Evolutionary conservation across 1,140 invertebrate species (phyloP).

Genomic region (Halesus radiatus): DNA sequence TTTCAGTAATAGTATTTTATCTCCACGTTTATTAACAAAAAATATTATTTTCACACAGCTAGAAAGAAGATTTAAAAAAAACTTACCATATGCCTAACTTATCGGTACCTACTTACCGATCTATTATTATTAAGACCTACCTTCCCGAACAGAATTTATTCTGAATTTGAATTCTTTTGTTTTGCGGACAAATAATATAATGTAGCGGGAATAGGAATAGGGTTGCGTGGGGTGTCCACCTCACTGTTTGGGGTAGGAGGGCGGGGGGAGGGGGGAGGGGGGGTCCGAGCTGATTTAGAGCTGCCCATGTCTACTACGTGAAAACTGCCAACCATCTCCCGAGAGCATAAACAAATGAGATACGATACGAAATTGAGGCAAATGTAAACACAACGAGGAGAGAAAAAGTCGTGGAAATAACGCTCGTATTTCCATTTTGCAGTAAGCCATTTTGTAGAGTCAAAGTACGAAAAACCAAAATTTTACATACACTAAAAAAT

Average conservation of each 20-base stretch:
- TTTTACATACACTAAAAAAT: too few relatives aligned
- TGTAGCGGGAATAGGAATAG: slow-evolving; percentile 7
- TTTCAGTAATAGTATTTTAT: too few relatives aligned
- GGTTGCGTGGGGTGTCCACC: slow-evolving; percentile 20
- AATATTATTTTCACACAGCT: too few relatives aligned
- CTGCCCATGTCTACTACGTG: slow-evolving; percentile 58
- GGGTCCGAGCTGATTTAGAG: slow-evolving; percentile 55
- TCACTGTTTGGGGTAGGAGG: neutral
- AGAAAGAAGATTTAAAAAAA: too few relatives aligned
- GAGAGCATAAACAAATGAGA: slow-evolving; percentile 58
- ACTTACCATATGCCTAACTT: too few relatives aligned
- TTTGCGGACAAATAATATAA: slow-evolving; percentile 39
- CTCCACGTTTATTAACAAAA: too few relatives aligned
- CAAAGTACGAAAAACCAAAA: neutral
- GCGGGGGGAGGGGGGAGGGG: neutral
- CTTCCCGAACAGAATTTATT: neutral
- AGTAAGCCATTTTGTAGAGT: slow-evolving; percentile 52
- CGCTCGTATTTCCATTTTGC: slow-evolving; percentile 55
- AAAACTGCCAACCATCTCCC: slow-evolving; percentile 58
- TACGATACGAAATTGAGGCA: slow-evolving; percentile 58
- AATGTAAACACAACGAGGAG: slow-evolving; percentile 55
- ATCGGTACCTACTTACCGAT: too few relatives aligned
- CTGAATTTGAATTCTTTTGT: slow-evolving; percentile 29
- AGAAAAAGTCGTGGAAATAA: slow-evolving; percentile 53
- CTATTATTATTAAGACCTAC: too few relatives aligned